Evolutionary conservation across 2,888 invertebrate genomes (phyloP), one percentile per base, ranked within the genome.

Genomic region (Yponomeuta evonymella): DNA sequence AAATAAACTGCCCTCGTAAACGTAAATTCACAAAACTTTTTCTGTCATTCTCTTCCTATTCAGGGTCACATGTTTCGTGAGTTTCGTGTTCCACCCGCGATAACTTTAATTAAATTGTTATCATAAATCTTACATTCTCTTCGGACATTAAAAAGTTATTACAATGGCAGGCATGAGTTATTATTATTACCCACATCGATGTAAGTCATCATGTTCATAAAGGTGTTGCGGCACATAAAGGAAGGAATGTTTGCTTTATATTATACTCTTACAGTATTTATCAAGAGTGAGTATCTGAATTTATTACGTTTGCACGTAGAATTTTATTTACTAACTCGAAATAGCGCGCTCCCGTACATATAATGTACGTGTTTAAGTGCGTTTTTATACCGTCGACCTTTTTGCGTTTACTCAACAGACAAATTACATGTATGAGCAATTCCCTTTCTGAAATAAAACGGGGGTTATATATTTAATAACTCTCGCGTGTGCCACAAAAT

Each of bases 71-170:
- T 66, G 15, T 66, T 66, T 36, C 66, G 36, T 36, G 11, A n/a
- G 6, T n/a, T n/a, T 67, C 67, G 2, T 36, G 33, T 12, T 30
- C 64, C 64, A 29, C 11, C 64, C 65, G 12, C 48, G 65, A 72
- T 43, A 71, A 71, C 70, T 74, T 74, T 72, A 74, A 75, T 75
- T 73, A 74, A 75, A 71, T 64, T 72, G 71, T 72, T 72, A 73
- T 43, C 70, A 70, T 72, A 72, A 73, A 73, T 65, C 71, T 79
- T 79, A 76, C 74, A 72, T 73, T 73, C 71, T 74, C 72, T 15
- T 43, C 67, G 15, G 76, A 75, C 80, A 79, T 81, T 79, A 82
- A 81, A 84, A 82, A 76, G 79, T 81, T 79, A 84, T 81, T 82
- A 73, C 78, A 76, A 75, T 75, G 76, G 71, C 71, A 71, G 70